Base-by-base conservation (phyloP, 2,888 invertebrate species). In the Monopis laevigella region DNA sequence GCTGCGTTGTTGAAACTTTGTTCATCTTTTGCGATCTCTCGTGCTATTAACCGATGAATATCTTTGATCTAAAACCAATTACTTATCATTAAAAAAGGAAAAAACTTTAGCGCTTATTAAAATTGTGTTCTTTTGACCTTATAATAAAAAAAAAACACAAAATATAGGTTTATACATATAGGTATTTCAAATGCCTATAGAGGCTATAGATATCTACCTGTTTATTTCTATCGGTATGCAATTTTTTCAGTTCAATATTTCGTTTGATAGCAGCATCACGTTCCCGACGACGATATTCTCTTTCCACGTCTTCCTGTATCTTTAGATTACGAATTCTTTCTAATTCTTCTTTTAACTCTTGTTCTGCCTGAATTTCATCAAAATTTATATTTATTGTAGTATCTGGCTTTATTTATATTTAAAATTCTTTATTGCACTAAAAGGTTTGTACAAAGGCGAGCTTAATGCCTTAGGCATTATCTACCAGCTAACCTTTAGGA, bases 271-370 rank as follows among this genome's bases (percentile, higher is more conserved):
- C 88, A 1, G 80, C 84, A 42, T 83, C 83, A 19, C 84, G 75
- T 61, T 90, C 89, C 44, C 82, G 83, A 8, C 82, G 72, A 1
- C 89, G 74, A 84, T 88, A 90, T 51, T 88, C 85, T 8, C 87
- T 70, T 56, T 90, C 90, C 14, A 88, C 87, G 67, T 86, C 73
- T 49, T 80, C 80, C 42, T 73, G 77, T 21, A 80, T 81, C 62
- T 81, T 81, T 43, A 81, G 53, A 54, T 81, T 80, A 27, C 82
- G 60, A 44, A 80, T 75, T 19, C 82, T 68, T 0, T 80, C 82
- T 59, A 84, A 41, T 44, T 82, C 81, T 36, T 78, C 77, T 32
- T 78, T 78, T 27, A 81, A 49, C 47, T 72, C 69, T 66, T 80
- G 77, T 52, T 80, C 81, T 0, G 75, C 82, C 78, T 83, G 45